Percentiles rank a stretch among this genome's conserved stretches.
These are phyloP conservation scores for Morphnarchus princeps DNA, from an alignment of 2,113 vertebrate species.

Conservation along the genomic window DNA sequence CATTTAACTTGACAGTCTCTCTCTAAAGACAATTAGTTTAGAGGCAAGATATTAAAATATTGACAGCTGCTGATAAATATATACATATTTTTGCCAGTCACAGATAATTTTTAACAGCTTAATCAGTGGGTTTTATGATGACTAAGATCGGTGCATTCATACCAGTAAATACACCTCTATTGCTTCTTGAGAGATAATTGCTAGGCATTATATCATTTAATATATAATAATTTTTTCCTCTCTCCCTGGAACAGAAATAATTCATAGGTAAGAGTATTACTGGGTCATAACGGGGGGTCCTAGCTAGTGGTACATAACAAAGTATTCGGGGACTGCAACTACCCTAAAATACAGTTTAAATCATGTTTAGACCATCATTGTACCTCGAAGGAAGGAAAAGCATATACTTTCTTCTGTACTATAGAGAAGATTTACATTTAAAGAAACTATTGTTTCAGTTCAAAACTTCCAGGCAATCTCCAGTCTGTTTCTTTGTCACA, in stretches of 20 bases:
- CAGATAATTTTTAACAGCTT: neutral
- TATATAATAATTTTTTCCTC: neutral
- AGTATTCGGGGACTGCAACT: neutral
- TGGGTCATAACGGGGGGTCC: neutral
- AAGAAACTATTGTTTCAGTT: neutral
- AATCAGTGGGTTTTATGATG: neutral
- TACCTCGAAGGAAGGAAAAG: neutral
- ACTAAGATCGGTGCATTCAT: neutral
- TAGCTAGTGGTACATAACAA: neutral
- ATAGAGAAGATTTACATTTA: neutral
- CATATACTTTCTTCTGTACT: neutral
- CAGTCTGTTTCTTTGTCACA: neutral
- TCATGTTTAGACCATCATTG: neutral
- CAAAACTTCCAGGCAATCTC: neutral
- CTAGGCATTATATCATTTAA: neutral
- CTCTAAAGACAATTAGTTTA: neutral
- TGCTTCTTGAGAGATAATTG: neutral
- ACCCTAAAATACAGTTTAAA: neutral
- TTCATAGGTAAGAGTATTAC: neutral
- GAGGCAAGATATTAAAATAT: neutral
- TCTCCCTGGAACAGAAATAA: neutral
- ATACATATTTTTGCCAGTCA: neutral
- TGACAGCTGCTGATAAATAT: neutral
- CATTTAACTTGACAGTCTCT: neutral
- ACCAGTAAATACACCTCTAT: neutral